These are phyloP conservation scores for Epizoanthus ramosus DNA, from an alignment of 92 coral and sea anemone species.

Conservation along the genomic window DNA sequence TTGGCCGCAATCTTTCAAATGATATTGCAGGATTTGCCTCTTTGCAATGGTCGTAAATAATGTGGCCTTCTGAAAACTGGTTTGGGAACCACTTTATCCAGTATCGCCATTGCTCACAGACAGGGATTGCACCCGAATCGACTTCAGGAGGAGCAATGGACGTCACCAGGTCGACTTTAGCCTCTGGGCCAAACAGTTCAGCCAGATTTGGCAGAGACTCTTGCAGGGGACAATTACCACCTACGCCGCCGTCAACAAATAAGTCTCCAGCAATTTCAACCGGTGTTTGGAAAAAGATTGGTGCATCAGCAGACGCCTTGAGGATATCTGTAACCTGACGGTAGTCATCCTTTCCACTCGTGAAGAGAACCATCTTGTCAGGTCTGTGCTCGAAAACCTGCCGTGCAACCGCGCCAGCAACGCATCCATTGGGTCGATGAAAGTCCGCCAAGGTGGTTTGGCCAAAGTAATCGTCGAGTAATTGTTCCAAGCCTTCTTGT, in stretches of 20 bases:
- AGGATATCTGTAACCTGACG: constrained; percentile 38
- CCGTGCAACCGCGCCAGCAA: constrained; percentile 47
- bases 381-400: constrained; percentile 1
- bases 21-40: neutral
- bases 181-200: constrained; percentile 22
- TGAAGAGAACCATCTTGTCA: constrained; percentile 33
- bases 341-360: constrained; percentile 14
- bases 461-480: neutral
- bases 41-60: constrained; percentile 2
- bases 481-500: constrained; percentile 15
- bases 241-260: constrained; percentile 44
- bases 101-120: neutral
- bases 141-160: constrained; percentile 41
- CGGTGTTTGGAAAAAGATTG: constrained; percentile 42
- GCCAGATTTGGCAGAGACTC: constrained; percentile 31
- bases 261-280: constrained; percentile 26
- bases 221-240: constrained; percentile 48
- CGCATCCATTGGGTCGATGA: constrained; percentile 36
- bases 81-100: constrained; percentile 39
- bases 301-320: constrained; percentile 46
- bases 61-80: constrained; percentile 28
- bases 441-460: neutral
- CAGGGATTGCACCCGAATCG: neutral
- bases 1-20: constrained; percentile 26
- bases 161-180: neutral